Conservation (phyloP, 2,113 vertebrate species). For the Lophura nycthemera region DNA sequence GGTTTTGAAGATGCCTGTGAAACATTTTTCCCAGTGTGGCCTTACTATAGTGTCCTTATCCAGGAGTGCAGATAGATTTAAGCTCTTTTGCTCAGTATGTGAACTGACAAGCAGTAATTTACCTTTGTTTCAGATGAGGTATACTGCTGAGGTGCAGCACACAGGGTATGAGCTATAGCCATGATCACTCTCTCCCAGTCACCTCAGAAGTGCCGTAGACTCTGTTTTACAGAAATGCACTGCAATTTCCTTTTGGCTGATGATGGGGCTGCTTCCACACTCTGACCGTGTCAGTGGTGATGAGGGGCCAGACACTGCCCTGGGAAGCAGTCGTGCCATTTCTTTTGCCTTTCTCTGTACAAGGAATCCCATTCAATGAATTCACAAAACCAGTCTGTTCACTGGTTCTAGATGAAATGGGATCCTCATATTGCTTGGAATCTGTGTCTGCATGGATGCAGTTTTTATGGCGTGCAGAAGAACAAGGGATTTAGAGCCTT, state of each 20-base stretch:
- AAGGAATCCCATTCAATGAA: neutral
- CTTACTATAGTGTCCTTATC: neutral
- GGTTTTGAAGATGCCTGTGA: neutral
- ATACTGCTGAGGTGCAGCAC: neutral
- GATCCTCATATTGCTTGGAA: neutral
- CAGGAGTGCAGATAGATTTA: neutral
- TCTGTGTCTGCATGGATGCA: neutral
- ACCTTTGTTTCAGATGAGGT: neutral
- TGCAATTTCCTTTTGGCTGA: neutral
- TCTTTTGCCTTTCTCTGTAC: neutral
- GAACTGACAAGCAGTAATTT: neutral
- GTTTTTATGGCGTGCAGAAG: neutral
- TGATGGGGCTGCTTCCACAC: neutral
- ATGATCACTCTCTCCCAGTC: fast-evolving
- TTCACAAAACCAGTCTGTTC: neutral
- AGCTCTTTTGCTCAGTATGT: neutral
- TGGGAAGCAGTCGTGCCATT: neutral
- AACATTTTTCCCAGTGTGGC: neutral
- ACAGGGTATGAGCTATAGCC: neutral
- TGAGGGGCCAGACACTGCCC: neutral
- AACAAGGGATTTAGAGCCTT: neutral
- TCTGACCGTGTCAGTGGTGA: neutral
- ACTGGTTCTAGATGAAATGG: neutral
- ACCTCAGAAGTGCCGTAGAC: neutral
- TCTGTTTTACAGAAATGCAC: neutral